Conservation (phyloP, 2,113 vertebrate genomes). For the Chloroceryle aenea region DNA sequence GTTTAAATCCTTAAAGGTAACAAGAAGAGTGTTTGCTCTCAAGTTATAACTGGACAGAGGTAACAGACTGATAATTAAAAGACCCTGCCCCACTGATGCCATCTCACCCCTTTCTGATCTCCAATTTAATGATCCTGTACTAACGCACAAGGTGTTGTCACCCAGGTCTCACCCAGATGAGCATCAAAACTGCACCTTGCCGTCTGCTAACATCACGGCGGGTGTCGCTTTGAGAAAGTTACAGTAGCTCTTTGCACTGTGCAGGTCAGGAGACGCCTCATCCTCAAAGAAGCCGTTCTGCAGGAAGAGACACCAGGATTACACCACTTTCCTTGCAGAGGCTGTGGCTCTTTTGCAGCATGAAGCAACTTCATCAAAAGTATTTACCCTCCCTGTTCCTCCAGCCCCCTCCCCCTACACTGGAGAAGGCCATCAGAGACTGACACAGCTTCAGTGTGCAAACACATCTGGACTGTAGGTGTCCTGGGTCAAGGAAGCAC, state of each 20-base stretch:
- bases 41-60: not conserved
- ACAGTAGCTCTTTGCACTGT: not conserved
- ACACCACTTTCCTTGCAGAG: not conserved
- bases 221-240: not conserved
- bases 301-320: not conserved
- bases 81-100: not conserved
- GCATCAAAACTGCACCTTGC: not conserved
- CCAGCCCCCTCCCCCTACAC: not conserved
- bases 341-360: not conserved
- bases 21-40: not conserved
- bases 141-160: accelerated
- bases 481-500: not conserved
- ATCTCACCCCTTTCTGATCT: not conserved
- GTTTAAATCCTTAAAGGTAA: not conserved
- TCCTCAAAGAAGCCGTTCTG: not conserved
- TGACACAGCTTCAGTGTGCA: not conserved
- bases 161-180: not conserved
- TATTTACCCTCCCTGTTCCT: not conserved
- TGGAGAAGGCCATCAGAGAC: accelerated
- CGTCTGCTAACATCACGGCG: not conserved
- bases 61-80: not conserved
- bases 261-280: not conserved
- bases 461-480: not conserved
- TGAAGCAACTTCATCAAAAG: not conserved
- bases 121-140: not conserved